Base-by-base conservation (phyloP, 2,113 vertebrate species). In the Sterrhoptilus dennistouni region DNA sequence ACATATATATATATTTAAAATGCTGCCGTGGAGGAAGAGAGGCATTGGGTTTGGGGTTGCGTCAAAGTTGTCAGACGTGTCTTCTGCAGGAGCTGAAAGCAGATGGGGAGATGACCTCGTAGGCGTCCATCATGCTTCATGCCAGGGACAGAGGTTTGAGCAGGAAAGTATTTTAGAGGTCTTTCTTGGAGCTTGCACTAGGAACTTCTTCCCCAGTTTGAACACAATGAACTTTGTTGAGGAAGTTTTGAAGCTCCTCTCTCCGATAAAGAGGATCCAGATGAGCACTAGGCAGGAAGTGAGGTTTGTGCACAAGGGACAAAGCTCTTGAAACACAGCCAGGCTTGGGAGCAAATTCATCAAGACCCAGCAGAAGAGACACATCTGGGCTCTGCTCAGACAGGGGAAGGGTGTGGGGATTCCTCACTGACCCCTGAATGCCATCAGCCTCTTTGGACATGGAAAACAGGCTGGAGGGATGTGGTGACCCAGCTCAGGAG, bases 41-140 rank as follows among this genome's bases (percentile, higher is more conserved):
- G 4, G 52, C 42, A 1, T 7, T 68, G 81, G 84, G 61, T 52
- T 94, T 95, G 45, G 89, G 78, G 81, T 64, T 94, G 87, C 24
- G 1, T 95, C 93, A 89, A 60, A 96, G 74, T 81, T 96, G 92
- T 95, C 93, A 96, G 93, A 68, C 1, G 15, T 54, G 56, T 75
- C 89, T 66, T 83, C 60, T 71, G 77, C 92, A 93, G 87, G 74
- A 78, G 65, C 87, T 56, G 92, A 69, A 89, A 82, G 94, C 81
- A 91, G 94, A 68, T 14, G 33, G 91, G 95, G 91, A 94, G 49
- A 11, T 75, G 95, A 95, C 89, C 91, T 81, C 1, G 29, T 44
- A 8, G 82, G 83, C 22, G 44, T 78, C 94, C 80, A 40, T 89
- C 38, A 3, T 3, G 53, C 52, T 54, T 87, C 69, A 9, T 36